These are phyloP conservation scores for Mythimna ferrago DNA, from an alignment of 2,888 invertebrate genomes.

Conservation along the genomic window DNA sequence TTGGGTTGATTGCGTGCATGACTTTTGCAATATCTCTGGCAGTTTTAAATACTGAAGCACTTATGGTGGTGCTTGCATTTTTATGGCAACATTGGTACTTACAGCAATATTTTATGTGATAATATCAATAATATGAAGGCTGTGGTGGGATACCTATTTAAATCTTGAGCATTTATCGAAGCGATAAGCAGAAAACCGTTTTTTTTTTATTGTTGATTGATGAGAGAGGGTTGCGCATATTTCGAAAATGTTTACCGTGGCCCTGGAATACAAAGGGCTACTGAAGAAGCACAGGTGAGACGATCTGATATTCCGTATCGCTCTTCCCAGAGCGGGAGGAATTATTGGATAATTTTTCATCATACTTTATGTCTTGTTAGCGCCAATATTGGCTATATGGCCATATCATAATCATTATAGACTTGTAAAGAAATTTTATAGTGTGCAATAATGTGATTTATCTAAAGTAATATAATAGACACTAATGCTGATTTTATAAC, in stretches of 20 bases:
- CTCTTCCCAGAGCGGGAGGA: too few relatives aligned
- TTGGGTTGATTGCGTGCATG: constrained; percentile 30
- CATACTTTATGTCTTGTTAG: not conserved
- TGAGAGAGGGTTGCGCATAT: too few relatives aligned
- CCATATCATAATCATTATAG: constrained; percentile 1
- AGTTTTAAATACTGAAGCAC: constrained; percentile 22
- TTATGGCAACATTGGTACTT: constrained; percentile 9
- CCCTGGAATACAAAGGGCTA: too few relatives aligned
- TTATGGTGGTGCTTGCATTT: constrained; percentile 13
- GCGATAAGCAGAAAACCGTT: too few relatives aligned
- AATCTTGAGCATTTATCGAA: too few relatives aligned
- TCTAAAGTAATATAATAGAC: constrained; percentile 25
- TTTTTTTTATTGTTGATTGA: too few relatives aligned
- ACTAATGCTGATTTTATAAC: constrained; percentile 28
- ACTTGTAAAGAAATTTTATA: constrained; percentile 33
- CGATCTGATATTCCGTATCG: too few relatives aligned
- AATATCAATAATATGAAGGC: constrained; percentile 11
- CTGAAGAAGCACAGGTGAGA: too few relatives aligned
- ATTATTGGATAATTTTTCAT: too few relatives aligned
- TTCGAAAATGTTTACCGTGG: too few relatives aligned
- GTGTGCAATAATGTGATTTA: constrained; percentile 40
- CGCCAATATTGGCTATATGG: constrained; percentile 2
- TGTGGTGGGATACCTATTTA: too few relatives aligned
- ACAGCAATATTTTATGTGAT: not conserved
- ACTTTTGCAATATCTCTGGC: constrained; percentile 29